Evolutionary conservation across 2,113 vertebrate genomes (phyloP), one percentile per base, ranked within the genome.

Genomic region (Sylvia atricapilla): DNA sequence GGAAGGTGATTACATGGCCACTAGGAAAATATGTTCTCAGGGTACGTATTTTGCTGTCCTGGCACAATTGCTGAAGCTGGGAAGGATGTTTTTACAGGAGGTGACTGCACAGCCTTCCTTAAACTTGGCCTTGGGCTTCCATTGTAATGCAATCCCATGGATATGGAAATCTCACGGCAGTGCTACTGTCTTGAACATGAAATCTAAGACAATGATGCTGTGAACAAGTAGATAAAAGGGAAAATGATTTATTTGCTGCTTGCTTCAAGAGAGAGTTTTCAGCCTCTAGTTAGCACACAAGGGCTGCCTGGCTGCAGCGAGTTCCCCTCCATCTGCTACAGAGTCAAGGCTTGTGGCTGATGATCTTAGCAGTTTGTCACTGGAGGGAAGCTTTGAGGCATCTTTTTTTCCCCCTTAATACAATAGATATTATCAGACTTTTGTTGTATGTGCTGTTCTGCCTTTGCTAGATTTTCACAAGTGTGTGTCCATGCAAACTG

Each of bases 401-500:
- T 10, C 8, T 1, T 43, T 17, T 37, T 2, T 2, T 2, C 2
- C 41, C 22, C 16, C 27, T 49, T 62, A 66, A 58, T 70, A 14
- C 3, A 55, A 27, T n/a, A 20, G 23, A 13, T 84, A 33, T 49
- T 70, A 58, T 60, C 27, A 87, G 27, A 16, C 13, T 92, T 83
- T 28, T 60, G 12, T 52, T 60, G 21, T 50, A 11, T 19, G 2
- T 27, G 22, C 59, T 75, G 2, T 7, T 44, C n/a, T 66, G 31
- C 8, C 1, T 28, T 24, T 28, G 33, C 76, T 73, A 63, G 15
- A 18, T 35, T 55, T 63, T 58, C 37, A 20, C 56, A 75, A 24
- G 21, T 2, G 2, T 2, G 1, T 22, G 15, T 28, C 49, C 7
- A 0, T 43, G 8, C 23, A 43, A n/a, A 25, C 8, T 67, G 3